Evolutionary conservation across 2,797 vertebrate genomes (phyloP).

Genomic region (Lepidocolaptes lacrymiger): DNA sequence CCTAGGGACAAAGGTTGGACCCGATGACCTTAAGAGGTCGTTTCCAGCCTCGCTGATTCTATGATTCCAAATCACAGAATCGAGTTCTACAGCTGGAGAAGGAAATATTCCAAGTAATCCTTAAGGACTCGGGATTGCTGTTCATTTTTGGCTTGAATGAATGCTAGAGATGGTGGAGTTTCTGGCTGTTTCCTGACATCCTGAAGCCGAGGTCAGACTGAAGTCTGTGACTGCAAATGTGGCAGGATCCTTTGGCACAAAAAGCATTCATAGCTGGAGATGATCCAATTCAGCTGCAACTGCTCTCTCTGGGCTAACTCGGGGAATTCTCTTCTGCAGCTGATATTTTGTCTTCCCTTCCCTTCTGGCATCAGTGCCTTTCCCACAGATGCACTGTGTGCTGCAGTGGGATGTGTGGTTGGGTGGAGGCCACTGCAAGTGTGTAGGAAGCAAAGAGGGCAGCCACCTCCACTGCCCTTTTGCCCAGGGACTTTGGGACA

Average conservation of each 20-base stretch:
- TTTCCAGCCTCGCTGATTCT: background rate
- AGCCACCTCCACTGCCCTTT: background rate
- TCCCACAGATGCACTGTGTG: slow-evolving; percentile 3
- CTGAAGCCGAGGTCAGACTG: background rate
- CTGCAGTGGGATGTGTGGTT: background rate
- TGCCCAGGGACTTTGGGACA: background rate
- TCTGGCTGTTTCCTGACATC: background rate
- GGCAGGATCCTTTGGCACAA: background rate
- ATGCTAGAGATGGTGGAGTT: background rate
- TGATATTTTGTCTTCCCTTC: slow-evolving; percentile 20
- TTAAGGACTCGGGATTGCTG: background rate
- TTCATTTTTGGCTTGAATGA: background rate
- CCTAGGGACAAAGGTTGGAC: background rate
- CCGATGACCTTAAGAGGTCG: background rate
- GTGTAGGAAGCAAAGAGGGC: background rate
- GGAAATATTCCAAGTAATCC: accelerated
- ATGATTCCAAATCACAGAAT: background rate
- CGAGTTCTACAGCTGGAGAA: accelerated
- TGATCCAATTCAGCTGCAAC: background rate
- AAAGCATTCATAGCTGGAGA: background rate
- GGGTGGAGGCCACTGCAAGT: background rate
- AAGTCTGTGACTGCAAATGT: background rate
- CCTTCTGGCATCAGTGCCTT: slow-evolving; percentile 13
- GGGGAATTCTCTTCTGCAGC: background rate
- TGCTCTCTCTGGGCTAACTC: background rate